phyloP scores from a whole-genome alignment of 2,113 vertebrate genomes.

The Perognathus longimembris region DNA sequence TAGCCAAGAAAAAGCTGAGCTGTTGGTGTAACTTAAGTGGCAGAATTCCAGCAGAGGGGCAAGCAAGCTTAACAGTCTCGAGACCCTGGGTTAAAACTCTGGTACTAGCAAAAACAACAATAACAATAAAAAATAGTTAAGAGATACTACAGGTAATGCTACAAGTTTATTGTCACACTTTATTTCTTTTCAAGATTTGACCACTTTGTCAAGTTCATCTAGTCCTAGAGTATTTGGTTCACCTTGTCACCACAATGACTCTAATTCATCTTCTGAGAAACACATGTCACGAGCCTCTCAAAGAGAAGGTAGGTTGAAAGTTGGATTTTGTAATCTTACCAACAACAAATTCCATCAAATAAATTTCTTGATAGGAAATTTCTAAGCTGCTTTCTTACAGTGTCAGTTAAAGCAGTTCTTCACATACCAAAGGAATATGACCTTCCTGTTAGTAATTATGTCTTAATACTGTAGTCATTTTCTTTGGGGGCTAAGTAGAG shows the following conservation, averaged over 20 bases:
- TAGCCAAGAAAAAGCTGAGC: too few relatives aligned
- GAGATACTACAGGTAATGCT: constrained; percentile 19
- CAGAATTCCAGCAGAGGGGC: too few relatives aligned
- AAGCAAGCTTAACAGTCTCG: too few relatives aligned
- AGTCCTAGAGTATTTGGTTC: constrained; percentile 90
- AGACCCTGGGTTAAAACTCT: too few relatives aligned
- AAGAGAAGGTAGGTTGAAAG: constrained; percentile 91
- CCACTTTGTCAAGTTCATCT: constrained; percentile 85
- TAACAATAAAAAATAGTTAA: background rate
- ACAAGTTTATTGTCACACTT: constrained; percentile 51
- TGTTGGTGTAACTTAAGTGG: too few relatives aligned
- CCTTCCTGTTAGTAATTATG: background rate
- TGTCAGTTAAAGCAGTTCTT: background rate
- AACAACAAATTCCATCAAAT: constrained; percentile 8
- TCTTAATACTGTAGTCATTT: background rate
- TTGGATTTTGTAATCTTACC: constrained; percentile 32
- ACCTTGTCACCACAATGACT: constrained; percentile 92
- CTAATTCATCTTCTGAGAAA: constrained; percentile 88
- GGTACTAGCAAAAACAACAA: too few relatives aligned
- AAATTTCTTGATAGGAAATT: background rate
- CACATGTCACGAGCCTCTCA: constrained; percentile 89
- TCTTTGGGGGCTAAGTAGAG: background rate
- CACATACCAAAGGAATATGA: background rate
- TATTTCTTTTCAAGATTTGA: constrained; percentile 85
- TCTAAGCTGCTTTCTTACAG: constrained; percentile 38